phyloP scores from a whole-genome alignment of 1,140 invertebrate genomes.

The Parapsyche elsis region DNA sequence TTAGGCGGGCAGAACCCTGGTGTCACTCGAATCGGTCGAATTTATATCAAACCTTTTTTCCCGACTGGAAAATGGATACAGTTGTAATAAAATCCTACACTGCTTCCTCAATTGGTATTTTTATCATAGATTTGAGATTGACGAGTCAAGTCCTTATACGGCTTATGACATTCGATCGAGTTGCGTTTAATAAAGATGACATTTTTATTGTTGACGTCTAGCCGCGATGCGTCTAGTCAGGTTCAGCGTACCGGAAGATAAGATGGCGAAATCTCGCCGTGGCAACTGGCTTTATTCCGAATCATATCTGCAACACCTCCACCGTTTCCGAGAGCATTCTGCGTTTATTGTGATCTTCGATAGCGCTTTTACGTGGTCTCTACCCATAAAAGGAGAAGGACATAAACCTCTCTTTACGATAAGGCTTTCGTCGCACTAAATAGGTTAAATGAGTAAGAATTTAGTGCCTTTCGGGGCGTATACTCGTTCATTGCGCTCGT shows the following conservation, averaged over 20 bases:
- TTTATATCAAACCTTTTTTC: conserved; percentile 37
- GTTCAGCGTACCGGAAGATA: too few relatives aligned
- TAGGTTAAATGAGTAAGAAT: conserved; percentile 32
- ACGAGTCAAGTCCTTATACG: too few relatives aligned
- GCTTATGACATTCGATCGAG: too few relatives aligned
- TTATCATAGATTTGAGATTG: too few relatives aligned
- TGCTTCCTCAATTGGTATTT: too few relatives aligned
- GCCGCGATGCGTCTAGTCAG: too few relatives aligned
- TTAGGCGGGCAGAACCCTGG: conserved; percentile 42
- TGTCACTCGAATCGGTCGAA: conserved; percentile 29
- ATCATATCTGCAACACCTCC: conserved; percentile 29
- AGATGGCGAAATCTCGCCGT: too few relatives aligned
- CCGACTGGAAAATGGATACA: not conserved
- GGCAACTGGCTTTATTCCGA: not conserved
- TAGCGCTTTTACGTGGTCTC: conserved; percentile 24
- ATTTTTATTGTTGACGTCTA: too few relatives aligned
- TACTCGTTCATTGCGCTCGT: not conserved
- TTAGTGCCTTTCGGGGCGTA: conserved; percentile 12
- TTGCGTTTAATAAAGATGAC: too few relatives aligned
- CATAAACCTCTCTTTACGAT: conserved; percentile 13
- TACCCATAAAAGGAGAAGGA: conserved; percentile 14
- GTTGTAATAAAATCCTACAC: too few relatives aligned
- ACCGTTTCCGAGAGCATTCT: not conserved
- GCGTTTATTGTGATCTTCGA: conserved; percentile 33
- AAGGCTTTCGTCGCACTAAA: conserved; percentile 31